Evolutionary conservation across 2,888 invertebrate genomes (phyloP), one percentile per base, ranked within the genome.

Genomic region (Phasia obesa): DNA sequence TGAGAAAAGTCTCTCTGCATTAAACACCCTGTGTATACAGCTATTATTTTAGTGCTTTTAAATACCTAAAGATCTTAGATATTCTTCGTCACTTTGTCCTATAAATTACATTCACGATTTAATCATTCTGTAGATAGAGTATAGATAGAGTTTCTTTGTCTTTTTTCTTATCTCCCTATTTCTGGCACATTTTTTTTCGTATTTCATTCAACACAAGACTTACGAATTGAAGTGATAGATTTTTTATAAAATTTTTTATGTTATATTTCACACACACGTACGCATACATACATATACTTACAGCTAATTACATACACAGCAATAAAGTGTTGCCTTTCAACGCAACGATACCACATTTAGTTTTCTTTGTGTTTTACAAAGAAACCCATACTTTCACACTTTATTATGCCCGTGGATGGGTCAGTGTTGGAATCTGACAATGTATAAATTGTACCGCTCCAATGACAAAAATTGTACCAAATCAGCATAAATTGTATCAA

Each of bases 331-430:
- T 59, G 76, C 53, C 31, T 69, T 44, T 51, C 51, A 42, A 69
- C 51, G 6, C 23, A 53, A 44, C 51, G 23, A 53, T 60, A 42
- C 42, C 53, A 44, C 49, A 38, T 11, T 35, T 77, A 55, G 55
- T 57, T 55, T 70, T 53, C 47, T 77, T 77, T 47, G 51, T 51
- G 31, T 64, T 53, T 17, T 44, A 23, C 11, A 64, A 57, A 31
- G 55, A 55, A 65, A 64, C 60, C 60, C 60, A 70, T 27, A 64
- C 69, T 44, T 77, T 47, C 9, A 62, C 60, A 69, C 57, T 51
- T 47, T n/a, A 35, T n/a, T n/a, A 57, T 23, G 53, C 19, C 6
- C 3, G n/a, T 21, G 9, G 11, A 35, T 35, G 35, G 35, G 5
- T n/a, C n/a, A n/a, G n/a, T n/a, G n/a, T n/a, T n/a, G n/a, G n/a